A percentile compares a stretch with the other conserved stretches of the same genome.
Conservation (phyloP, 2,888 invertebrate species). For the Drosophila mayaguana region DNA sequence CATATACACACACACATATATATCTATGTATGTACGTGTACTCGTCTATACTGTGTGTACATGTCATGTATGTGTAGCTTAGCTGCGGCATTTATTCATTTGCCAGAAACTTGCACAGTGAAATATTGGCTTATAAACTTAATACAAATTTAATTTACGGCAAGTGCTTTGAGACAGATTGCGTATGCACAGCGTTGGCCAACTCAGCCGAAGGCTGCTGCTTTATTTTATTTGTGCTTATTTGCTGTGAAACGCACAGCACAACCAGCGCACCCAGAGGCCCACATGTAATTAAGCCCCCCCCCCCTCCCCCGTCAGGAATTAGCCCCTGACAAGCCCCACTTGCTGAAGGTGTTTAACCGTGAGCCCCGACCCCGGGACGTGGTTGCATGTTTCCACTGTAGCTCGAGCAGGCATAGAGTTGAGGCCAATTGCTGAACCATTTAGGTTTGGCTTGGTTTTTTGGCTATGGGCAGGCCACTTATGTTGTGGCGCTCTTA, state of each 20-base stretch:
- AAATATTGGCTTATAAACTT: conserved; percentile 40
- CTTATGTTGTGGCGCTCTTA: conserved; percentile 34
- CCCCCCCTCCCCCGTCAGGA: conserved; percentile 21
- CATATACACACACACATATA: conserved; percentile 13
- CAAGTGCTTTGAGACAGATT: conserved; percentile 22
- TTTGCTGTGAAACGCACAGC: neutral
- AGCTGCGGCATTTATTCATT: conserved; percentile 47
- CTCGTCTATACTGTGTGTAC: conserved; percentile 14
- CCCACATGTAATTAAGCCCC: conserved; percentile 71
- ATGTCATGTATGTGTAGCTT: conserved; percentile 28
- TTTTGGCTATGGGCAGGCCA: neutral
- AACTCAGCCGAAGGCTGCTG: neutral
- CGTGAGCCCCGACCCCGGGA: neutral
- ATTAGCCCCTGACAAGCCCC: neutral
- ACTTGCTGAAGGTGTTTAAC: conserved; percentile 38
- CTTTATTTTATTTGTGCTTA: neutral
- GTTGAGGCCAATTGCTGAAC: conserved; percentile 18
- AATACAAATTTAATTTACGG: conserved; percentile 60
- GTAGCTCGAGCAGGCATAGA: neutral
- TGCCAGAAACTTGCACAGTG: conserved; percentile 45
- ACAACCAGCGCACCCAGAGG: conserved; percentile 25
- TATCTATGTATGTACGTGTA: neutral
- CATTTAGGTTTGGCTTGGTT: neutral
- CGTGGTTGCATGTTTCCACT: neutral
- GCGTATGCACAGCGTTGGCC: conserved; percentile 44